Evolutionary conservation across 2,888 invertebrate species (phyloP), one percentile per base, ranked within the genome.

Genomic region (Trichopoda pennipes): DNA sequence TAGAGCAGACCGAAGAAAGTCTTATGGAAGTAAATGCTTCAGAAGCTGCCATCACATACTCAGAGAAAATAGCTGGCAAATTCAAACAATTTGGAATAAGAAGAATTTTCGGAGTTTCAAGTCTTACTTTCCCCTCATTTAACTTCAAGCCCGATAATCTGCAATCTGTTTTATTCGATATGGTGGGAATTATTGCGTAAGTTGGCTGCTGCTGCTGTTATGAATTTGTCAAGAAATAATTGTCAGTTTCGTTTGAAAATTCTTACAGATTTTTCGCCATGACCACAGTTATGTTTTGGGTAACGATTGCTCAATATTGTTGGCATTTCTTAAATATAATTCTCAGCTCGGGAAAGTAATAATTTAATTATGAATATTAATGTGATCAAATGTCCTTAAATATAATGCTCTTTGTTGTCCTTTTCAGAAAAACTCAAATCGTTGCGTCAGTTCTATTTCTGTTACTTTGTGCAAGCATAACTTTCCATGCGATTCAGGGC

Each of bases 221-320:
- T 53, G 16, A 23, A 53, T 23, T 44, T 28, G 80, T 83, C 2
- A 17, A 44, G 4, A 23, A 10, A 16, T 28, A 28, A 12, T 28
- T 44, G n/a, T 47, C 0, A 10, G 17, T 9, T 28, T n/a, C 3
- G 0, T n/a, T 23, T 17, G 0, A 28, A 28, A 28, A 28, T 4
- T 3, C 2, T 28, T 8, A 84, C 85, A 89, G 89, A 0, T 89
- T 89, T 72, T 85, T 88, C 69, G 84, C 86, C 47, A 80, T 89
- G 28, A 85, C 85, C 42, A 85, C 86, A 12, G 56, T 86, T 2
- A 85, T 87, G 10, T 88, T 89, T 75, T 89, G 90, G 90, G 28
- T 89, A 19, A 84, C 81, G 0, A 56, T 89, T 28, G 70, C 78
- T 35, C 85, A 86, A 44, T 86, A 87, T 38, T 21, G 86, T 0